These are phyloP conservation scores for Drosophila suzukii DNA, from an alignment of 1,140 invertebrate genomes.

Conservation along the genomic window DNA sequence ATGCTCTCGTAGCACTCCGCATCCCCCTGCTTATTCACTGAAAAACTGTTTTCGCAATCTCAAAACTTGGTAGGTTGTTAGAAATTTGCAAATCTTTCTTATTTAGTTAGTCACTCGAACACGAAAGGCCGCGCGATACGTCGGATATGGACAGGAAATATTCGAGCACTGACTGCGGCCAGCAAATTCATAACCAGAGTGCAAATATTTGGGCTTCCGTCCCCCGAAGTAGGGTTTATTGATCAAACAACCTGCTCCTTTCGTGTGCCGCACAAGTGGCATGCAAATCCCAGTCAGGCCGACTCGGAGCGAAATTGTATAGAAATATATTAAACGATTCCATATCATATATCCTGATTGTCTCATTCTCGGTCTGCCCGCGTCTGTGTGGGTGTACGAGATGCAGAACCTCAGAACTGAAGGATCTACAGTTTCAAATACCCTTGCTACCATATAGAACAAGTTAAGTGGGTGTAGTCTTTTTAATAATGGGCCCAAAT, in stretches of 20 bases:
- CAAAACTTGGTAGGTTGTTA: not conserved
- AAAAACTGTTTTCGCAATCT: conserved; percentile 29
- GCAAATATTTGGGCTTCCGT: conserved; percentile 55
- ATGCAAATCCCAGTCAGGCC: conserved; percentile 37
- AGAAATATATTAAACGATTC: conserved; percentile 54
- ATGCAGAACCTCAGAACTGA: conserved; percentile 7
- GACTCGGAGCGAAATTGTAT: conserved; percentile 39
- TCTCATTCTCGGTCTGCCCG: conserved; percentile 11
- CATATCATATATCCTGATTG: conserved; percentile 47
- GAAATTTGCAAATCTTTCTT: conserved; percentile 16
- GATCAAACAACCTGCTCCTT: conserved; percentile 74
- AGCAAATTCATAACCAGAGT: conserved; percentile 32
- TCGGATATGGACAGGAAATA: conserved; percentile 51
- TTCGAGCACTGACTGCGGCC: conserved; percentile 55
- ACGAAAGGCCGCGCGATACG: conserved; percentile 40
- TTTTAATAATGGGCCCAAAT: too few relatives aligned
- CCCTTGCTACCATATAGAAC: not conserved
- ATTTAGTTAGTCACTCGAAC: conserved; percentile 31
- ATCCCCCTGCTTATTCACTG: conserved; percentile 19
- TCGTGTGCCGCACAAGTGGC: conserved; percentile 58
- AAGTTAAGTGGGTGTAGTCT: not conserved
- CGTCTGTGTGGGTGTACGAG: conserved; percentile 23
- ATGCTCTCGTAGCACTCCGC: conserved; percentile 17
- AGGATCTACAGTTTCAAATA: conserved; percentile 23
- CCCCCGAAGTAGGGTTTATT: conserved; percentile 49